These are phyloP conservation scores for Lagocephalus sceleratus DNA, from an alignment of 2,797 vertebrate genomes.

Conservation along the genomic window DNA sequence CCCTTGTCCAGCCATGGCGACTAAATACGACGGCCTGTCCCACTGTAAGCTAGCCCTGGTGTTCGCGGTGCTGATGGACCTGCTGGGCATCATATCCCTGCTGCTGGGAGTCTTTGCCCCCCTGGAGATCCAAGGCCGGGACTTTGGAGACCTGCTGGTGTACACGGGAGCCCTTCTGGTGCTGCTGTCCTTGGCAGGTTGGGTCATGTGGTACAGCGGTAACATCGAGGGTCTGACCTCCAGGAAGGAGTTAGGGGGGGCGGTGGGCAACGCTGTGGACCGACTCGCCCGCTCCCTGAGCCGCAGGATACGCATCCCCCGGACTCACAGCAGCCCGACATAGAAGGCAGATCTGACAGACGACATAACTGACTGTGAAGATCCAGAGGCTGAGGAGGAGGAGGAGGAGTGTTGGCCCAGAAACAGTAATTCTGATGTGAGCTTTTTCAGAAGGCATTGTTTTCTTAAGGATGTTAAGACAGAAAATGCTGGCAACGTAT, in stretches of 20 bases:
- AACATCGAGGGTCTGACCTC: slow-evolving; percentile 86
- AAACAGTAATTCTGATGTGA: background rate
- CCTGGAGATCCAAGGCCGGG: slow-evolving; percentile 79
- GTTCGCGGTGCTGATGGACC: slow-evolving; percentile 83
- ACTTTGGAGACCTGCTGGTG: slow-evolving; percentile 88
- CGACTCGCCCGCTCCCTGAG: slow-evolving; percentile 82
- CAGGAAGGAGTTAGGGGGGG: slow-evolving; percentile 69
- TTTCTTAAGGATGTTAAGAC: slow-evolving; percentile 1
- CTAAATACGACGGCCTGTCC: slow-evolving; percentile 68
- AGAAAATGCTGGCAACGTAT: background rate
- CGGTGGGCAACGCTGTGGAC: slow-evolving; percentile 75
- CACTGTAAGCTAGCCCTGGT: slow-evolving; percentile 83
- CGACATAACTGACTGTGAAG: background rate
- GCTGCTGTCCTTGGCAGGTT: slow-evolving; percentile 83
- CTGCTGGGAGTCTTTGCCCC: slow-evolving; percentile 84
- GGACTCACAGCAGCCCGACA: slow-evolving; percentile 59
- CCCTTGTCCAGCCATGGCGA: slow-evolving; percentile 53
- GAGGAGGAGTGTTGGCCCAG: background rate
- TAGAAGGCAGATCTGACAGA: slow-evolving; percentile 14
- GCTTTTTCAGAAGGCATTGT: background rate
- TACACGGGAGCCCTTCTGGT: slow-evolving; percentile 85
- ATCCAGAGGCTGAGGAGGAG: background rate
- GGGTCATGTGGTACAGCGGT: slow-evolving; percentile 93
- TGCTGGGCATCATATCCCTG: slow-evolving; percentile 77
- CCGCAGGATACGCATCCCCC: slow-evolving; percentile 65